Conservation (phyloP, 2,113 vertebrate genomes). For the Oryctolagus cuniculus region mOryCun1.1 NC_091433.1:59386001-59386500, state of each 20-base stretch:
- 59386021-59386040: constrained; percentile 76
- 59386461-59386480: background rate
- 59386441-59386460: background rate
- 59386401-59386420: background rate
- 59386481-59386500: background rate
- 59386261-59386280: constrained; percentile 16
- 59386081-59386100: constrained; percentile 83
- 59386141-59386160: constrained; percentile 77
- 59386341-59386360: constrained; percentile 6
- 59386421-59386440: background rate
- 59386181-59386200: constrained; percentile 64
- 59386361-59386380: background rate
- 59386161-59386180: constrained; percentile 73
- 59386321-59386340: background rate
- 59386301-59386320: constrained; percentile 15
- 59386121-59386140: constrained; percentile 65
- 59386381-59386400: background rate
- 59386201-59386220: constrained; percentile 58
- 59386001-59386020: constrained; percentile 69
- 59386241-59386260: constrained; percentile 70
- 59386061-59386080: constrained; percentile 85
- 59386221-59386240: constrained; percentile 77
- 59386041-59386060: constrained; percentile 83
- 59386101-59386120: constrained; percentile 70
- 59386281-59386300: constrained; percentile 54